Percentiles rank a stretch among this genome's conserved stretches.
Evolutionary conservation across 1,140 invertebrate species (phyloP).

Genomic region (Phthorimaea operculella): DNA sequence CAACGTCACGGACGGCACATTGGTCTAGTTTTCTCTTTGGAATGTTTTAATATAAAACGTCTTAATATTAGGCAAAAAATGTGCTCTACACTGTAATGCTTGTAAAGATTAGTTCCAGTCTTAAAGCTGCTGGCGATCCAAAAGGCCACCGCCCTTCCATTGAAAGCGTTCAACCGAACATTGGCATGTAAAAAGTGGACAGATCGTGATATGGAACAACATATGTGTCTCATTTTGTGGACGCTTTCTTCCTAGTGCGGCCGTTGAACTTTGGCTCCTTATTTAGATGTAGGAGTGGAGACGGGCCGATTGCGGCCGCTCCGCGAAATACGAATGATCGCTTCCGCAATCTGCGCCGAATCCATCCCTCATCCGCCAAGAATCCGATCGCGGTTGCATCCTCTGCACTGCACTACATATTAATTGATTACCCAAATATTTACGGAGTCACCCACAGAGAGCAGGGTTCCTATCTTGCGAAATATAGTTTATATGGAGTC

Average conservation of each 20-base stretch:
- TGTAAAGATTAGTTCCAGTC: no score
- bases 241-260: slow-evolving; percentile 45
- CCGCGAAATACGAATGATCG: slow-evolving; percentile 47
- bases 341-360: slow-evolving; percentile 51
- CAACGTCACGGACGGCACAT: background rate
- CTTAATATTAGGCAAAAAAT: no score
- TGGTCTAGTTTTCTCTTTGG: background rate
- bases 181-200: slow-evolving; percentile 13
- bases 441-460: no score
- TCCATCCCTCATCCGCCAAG: slow-evolving; percentile 16
- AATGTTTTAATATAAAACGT: no score
- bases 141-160: no score
- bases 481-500: no score
- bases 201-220: slow-evolving; percentile 14
- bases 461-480: no score
- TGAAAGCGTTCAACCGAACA: background rate
- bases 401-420: background rate
- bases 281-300: slow-evolving; percentile 64
- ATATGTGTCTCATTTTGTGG: slow-evolving; percentile 26
- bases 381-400: background rate
- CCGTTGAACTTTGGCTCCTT: slow-evolving; percentile 65
- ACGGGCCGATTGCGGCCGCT: slow-evolving; percentile 41
- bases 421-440: no score
- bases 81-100: no score
- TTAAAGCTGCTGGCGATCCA: no score